Base-by-base conservation (phyloP, 2,113 vertebrate genomes). In the Chrysochloris asiatica region DNA sequence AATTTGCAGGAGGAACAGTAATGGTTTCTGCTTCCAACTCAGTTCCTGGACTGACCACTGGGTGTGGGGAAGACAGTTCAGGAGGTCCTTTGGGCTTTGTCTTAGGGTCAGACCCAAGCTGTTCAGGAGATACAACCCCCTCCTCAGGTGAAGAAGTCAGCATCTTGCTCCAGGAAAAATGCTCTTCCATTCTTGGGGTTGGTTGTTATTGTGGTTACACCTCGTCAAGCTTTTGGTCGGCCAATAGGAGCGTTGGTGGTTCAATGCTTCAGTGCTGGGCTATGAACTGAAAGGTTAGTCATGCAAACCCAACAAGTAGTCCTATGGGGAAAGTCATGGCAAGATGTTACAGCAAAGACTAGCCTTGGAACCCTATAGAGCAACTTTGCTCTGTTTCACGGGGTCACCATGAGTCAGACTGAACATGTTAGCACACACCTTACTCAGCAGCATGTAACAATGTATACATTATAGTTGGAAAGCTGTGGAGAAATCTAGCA, bases 121-220 rank as follows among this genome's bases (percentile, higher is more conserved):
- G 17, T 19, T 45, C 71, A 19, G 4, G 13, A 52, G 28, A 0
- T 0, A 6, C 8, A 16, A 26, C 5, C 1, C 10, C 71, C 16
- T 14, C 52, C 19, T 83, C 19, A 12, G 6, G 19, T 14, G 41
- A 33, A 65, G 28, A 38, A 65, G 59, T 19, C 63, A 24, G 7
- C 33, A 26, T 19, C 28, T 80, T 33, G 4, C 12, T 33, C n/a
- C 1, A 4, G 8, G n/a, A 26, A 41, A 59, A 79, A 48, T 56
- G 21, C 56, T n/a, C 10, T 12, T 14, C 47, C n/a, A 22, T 14
- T n/a, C 28, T 13, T 54, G 12, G n/a, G 24, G 19, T 38, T 36
- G 21, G 9, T 22, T 69, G 36, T 22, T 43, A 2, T 3, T 12
- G 8, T 10, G 6, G 28, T 48, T 48, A 71, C 45, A 4, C 3